Conservation (phyloP, 2,113 vertebrate species). For the Thermophis baileyi region DNA sequence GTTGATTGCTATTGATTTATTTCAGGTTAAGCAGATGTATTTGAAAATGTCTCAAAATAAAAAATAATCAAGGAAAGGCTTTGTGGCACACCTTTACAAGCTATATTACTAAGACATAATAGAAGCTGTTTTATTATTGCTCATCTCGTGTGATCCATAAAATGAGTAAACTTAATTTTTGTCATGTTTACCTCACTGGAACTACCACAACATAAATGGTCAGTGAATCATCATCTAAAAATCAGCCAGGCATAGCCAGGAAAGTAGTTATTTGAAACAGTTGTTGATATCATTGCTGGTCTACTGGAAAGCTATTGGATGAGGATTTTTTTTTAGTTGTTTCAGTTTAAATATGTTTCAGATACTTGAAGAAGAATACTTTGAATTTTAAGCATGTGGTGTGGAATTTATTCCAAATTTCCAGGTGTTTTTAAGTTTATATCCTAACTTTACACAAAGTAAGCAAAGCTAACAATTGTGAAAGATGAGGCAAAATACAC, state of each 20-base stretch:
- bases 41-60: background rate
- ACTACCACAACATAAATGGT: constrained; percentile 9
- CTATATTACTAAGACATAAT: background rate
- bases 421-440: background rate
- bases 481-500: background rate
- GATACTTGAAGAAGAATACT: background rate
- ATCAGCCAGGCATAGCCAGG: constrained; percentile 19
- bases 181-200: constrained; percentile 10
- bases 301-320: background rate
- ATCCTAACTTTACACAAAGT: background rate
- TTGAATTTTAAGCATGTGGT: background rate
- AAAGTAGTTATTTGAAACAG: constrained; percentile 33
- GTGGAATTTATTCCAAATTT: background rate
- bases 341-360: constrained; percentile 9
- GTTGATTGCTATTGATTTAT: background rate
- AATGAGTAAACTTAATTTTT: constrained; percentile 34
- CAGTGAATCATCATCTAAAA: constrained; percentile 4
- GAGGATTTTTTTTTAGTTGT: background rate
- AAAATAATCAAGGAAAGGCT: background rate
- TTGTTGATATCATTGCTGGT: constrained; percentile 20
- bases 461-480: background rate
- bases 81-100: background rate
- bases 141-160: constrained; percentile 22
- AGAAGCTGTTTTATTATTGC: constrained; percentile 20
- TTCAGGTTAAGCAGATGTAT: constrained; percentile 9